Evolutionary conservation across 2,797 vertebrate genomes (phyloP).

Genomic region (Spondyliosoma cantharus): DNA sequence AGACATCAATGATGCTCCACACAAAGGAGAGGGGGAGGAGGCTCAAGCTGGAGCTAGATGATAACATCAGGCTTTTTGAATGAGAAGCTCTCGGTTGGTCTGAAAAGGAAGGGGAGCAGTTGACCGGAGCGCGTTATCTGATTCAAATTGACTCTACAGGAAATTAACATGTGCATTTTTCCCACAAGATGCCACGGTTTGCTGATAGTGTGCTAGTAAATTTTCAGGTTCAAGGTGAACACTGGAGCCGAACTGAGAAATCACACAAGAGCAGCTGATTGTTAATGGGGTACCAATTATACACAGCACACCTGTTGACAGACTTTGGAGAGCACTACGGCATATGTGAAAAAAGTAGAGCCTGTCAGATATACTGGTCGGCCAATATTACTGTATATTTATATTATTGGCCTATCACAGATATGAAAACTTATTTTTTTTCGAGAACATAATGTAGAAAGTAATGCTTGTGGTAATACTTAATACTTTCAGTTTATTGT

Average conservation of each 20-base stretch:
- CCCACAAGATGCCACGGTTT: conserved; percentile 55
- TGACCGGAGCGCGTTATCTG: conserved; percentile 30
- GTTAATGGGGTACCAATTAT: neutral
- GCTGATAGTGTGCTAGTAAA: neutral
- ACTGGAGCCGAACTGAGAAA: neutral
- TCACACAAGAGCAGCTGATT: neutral
- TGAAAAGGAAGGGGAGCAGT: conserved; percentile 25
- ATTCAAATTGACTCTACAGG: conserved; percentile 23
- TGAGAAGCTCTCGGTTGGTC: conserved; percentile 27
- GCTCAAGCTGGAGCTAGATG: conserved; percentile 27
- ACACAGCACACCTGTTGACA: neutral
- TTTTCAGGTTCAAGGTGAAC: neutral
- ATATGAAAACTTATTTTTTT: too few relatives aligned
- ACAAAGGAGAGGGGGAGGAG: conserved; percentile 48
- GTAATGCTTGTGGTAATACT: too few relatives aligned
- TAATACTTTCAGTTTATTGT: too few relatives aligned
- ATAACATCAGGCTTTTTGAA: conserved; percentile 44
- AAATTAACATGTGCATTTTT: conserved; percentile 3
- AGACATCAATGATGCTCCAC: conserved; percentile 36
- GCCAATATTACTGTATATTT: too few relatives aligned
- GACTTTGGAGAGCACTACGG: neutral
- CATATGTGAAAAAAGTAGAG: neutral
- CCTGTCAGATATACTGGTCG: too few relatives aligned
- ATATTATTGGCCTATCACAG: too few relatives aligned
- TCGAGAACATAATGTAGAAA: too few relatives aligned